phyloP scores from a whole-genome alignment of 2,888 invertebrate genomes.

The Zygogramma bicolorata region DNA sequence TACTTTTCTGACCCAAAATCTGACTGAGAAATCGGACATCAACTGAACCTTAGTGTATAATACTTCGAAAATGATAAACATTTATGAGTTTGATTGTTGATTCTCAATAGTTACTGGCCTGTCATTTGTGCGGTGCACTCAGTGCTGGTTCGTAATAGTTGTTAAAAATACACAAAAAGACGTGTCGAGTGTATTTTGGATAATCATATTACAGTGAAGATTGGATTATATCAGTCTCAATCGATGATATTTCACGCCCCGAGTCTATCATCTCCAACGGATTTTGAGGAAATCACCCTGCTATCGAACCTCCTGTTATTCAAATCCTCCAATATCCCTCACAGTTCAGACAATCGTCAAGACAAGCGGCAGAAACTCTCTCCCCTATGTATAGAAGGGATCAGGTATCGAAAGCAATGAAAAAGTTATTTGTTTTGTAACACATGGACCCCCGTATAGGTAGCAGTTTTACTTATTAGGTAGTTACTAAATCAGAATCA shows the following conservation, averaged over 20 bases:
- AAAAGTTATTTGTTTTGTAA: constrained; percentile 59
- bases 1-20: too few relatives aligned
- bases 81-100: too few relatives aligned
- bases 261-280: background rate
- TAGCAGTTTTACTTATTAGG: constrained; percentile 45
- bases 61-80: too few relatives aligned
- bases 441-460: constrained; percentile 54
- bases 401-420: constrained; percentile 58
- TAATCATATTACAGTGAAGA: too few relatives aligned
- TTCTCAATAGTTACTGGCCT: too few relatives aligned
- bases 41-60: too few relatives aligned
- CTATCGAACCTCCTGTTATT: constrained; percentile 2
- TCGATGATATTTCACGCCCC: background rate
- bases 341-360: constrained; percentile 7
- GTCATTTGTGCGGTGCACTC: too few relatives aligned
- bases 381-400: constrained; percentile 39
- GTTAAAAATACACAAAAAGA: too few relatives aligned
- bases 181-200: too few relatives aligned
- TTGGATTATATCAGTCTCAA: too few relatives aligned
- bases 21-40: too few relatives aligned
- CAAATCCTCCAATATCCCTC: constrained; percentile 4
- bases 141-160: too few relatives aligned
- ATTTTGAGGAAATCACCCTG: background rate
- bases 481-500: constrained; percentile 55
- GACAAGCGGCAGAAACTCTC: constrained; percentile 2